These are phyloP conservation scores for Opisthocomus hoazin DNA, from an alignment of 2,113 vertebrate genomes.

Conservation along the genomic window DNA sequence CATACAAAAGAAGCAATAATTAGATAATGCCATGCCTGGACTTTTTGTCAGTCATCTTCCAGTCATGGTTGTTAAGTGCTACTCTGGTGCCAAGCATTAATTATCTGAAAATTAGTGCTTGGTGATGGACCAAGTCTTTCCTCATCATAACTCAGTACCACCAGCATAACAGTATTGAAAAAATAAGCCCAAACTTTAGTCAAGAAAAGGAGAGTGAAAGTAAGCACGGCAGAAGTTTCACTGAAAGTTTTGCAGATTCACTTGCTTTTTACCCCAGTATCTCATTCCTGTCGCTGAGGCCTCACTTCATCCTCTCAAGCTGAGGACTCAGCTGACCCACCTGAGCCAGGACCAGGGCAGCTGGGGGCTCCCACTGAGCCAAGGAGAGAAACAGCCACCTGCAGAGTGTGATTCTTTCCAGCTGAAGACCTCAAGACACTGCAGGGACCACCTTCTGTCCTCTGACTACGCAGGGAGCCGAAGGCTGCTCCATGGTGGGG, in stretches of 20 bases:
- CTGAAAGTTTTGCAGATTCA: not conserved
- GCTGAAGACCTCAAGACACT: not conserved
- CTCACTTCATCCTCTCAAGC: not conserved
- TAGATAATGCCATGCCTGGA: constrained; percentile 55
- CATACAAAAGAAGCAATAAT: constrained; percentile 51
- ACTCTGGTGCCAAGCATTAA: constrained; percentile 69
- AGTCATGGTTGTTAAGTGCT: constrained; percentile 65
- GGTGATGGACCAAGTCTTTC: constrained; percentile 66
- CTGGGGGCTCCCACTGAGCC: not conserved
- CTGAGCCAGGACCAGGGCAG: not conserved
- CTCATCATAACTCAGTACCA: constrained; percentile 52
- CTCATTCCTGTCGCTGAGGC: not conserved
- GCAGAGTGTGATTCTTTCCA: not conserved
- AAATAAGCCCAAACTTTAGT: not conserved
- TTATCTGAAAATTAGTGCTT: constrained; percentile 71
- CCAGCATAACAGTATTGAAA: not conserved
- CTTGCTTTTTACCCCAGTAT: not conserved
- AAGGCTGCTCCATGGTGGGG: not conserved
- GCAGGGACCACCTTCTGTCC: not conserved
- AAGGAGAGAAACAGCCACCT: not conserved
- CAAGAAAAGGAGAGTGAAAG: not conserved
- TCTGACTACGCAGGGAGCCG: not conserved
- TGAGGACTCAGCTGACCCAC: fast-evolving
- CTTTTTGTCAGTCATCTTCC: constrained; percentile 58
- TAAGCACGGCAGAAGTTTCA: not conserved